Conservation (phyloP, 2,888 invertebrate species). For the Celastrina argiolus region DNA sequence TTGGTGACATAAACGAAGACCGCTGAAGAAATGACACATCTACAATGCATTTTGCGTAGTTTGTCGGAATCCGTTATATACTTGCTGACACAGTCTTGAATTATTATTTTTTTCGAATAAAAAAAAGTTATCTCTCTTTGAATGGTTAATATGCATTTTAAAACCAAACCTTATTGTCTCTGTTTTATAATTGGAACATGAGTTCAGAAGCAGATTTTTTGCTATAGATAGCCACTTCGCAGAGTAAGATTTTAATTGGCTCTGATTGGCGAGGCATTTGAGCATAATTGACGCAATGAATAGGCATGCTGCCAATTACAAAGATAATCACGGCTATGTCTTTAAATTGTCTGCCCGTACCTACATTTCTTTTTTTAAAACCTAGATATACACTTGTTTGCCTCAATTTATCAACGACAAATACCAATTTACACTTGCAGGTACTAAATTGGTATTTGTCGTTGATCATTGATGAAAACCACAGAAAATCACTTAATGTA, state of each 20-base stretch:
- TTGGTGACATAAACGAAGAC: no score
- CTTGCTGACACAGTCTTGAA: no score
- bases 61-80: no score
- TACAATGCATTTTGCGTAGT: no score
- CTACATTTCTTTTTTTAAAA: not conserved
- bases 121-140: not conserved
- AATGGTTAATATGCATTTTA: not conserved
- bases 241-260: slow-evolving; percentile 12
- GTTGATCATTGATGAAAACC: no score
- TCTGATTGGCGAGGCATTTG: slow-evolving; percentile 16
- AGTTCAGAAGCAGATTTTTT: not conserved
- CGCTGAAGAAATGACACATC: no score
- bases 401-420: no score
- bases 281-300: slow-evolving; percentile 6
- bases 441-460: no score
- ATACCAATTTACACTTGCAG: no score
- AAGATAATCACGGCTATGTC: slow-evolving; percentile 4
- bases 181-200: not conserved
- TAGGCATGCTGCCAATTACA: slow-evolving; percentile 7
- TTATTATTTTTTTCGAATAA: not conserved
- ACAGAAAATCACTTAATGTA: no score
- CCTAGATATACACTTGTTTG: no score
- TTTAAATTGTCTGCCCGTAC: not conserved
- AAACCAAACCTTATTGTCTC: not conserved
- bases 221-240: not conserved